Percentiles rank a stretch among this genome's conserved stretches.
phyloP scores from a whole-genome alignment of 2,888 invertebrate species.

The Microplitis manilae region DNA sequence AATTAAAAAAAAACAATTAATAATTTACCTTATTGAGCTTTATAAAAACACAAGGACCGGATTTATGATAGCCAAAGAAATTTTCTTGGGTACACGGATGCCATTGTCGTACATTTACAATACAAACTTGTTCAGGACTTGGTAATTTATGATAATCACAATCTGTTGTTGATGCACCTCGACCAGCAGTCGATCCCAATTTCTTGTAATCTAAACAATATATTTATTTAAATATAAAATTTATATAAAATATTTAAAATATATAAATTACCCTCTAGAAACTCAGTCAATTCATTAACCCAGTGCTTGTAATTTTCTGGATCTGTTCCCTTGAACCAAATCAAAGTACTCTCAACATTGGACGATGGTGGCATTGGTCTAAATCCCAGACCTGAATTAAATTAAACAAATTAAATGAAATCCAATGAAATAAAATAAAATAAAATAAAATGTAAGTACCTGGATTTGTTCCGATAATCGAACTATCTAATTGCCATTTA shows the following conservation, averaged over 20 bases:
- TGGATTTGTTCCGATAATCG: constrained; percentile 95
- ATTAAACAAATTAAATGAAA: background rate
- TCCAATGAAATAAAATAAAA: constrained; percentile 18
- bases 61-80: constrained; percentile 91
- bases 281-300: constrained; percentile 82
- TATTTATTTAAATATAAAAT: constrained; percentile 3
- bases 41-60: constrained; percentile 93
- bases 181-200: constrained; percentile 81
- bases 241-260: background rate
- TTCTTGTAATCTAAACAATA: constrained; percentile 80
- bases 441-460: constrained; percentile 72
- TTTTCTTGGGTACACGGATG: constrained; percentile 87
- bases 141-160: constrained; percentile 83
- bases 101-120: constrained; percentile 88
- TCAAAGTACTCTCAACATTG: constrained; percentile 94
- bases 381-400: constrained; percentile 85
- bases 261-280: constrained; percentile 79
- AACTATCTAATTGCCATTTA: constrained; percentile 88
- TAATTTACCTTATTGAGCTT: constrained; percentile 88
- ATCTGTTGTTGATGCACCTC: constrained; percentile 83
- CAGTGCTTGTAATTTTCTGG: constrained; percentile 84
- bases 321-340: constrained; percentile 92
- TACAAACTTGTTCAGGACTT: constrained; percentile 85
- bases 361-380: constrained; percentile 89
- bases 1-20: background rate